Evolutionary conservation across 2,888 invertebrate genomes (phyloP).

Genomic region (Coelinius sp.): DNA sequence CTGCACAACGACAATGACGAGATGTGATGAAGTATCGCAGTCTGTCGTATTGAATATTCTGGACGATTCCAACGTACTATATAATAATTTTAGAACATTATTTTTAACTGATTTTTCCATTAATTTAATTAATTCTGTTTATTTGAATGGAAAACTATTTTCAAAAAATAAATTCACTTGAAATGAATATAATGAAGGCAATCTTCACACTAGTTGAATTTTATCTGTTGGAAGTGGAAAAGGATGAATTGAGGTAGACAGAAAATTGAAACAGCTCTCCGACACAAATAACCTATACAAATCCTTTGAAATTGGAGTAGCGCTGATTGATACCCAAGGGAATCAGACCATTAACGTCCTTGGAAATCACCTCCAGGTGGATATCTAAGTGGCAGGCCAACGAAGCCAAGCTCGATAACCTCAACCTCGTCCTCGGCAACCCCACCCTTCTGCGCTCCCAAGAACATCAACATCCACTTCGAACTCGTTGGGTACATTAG

Average conservation of each 20-base stretch:
- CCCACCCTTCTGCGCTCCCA: not conserved
- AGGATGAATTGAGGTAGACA: not conserved
- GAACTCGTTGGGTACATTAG: constrained; percentile 31
- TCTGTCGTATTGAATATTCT: not conserved
- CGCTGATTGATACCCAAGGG: not conserved
- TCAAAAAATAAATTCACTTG: no score
- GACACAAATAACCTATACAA: not conserved
- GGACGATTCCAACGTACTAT: not conserved
- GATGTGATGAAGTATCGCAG: not conserved
- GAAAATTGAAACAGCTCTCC: not conserved
- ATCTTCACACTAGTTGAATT: not conserved
- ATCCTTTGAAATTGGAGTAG: not conserved
- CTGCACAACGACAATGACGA: not conserved
- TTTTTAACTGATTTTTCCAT: not conserved
- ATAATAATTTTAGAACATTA: not conserved
- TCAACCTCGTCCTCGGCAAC: not conserved
- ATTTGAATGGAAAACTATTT: no score
- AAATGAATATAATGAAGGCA: no score
- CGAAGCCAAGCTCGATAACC: not conserved
- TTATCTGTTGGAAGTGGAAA: not conserved
- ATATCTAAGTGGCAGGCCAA: not conserved
- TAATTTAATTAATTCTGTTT: no score
- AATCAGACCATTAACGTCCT: not conserved
- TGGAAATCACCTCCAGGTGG: not conserved
- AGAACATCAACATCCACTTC: constrained; percentile 31